Conservation (phyloP, 1,140 invertebrate species). For the Hyposmocoma kahamanoa region DNA sequence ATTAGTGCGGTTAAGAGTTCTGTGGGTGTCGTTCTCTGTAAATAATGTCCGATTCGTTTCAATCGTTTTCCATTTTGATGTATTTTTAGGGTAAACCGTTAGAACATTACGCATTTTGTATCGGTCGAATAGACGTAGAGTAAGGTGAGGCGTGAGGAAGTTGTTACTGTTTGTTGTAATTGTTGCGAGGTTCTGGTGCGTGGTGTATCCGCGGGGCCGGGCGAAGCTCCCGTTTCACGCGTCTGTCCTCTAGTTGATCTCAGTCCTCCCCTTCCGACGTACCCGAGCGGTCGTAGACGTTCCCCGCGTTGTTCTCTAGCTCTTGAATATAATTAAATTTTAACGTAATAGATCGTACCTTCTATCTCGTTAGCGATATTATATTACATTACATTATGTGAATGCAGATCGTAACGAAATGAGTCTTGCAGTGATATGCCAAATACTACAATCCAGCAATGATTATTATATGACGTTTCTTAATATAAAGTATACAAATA, state of each 20-base stretch:
- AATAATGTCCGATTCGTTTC: constrained; percentile 58
- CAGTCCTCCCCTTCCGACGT: no score
- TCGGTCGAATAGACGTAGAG: constrained; percentile 51
- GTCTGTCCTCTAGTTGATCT: not conserved
- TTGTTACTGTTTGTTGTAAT: constrained; percentile 57
- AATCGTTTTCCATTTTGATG: constrained; percentile 64
- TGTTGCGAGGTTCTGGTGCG: constrained; percentile 31
- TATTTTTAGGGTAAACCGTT: constrained; percentile 61
- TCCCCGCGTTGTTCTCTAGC: no score
- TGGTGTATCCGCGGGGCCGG: constrained; percentile 35
- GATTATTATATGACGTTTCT: constrained; percentile 66
- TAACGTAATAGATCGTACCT: constrained; percentile 21
- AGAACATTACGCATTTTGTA: constrained; percentile 63
- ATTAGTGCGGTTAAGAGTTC: constrained; percentile 39
- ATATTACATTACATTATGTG: no score
- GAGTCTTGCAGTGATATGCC: constrained; percentile 67
- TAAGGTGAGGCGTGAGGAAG: constrained; percentile 48
- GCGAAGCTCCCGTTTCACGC: no score
- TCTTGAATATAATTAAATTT: no score
- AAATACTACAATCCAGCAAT: constrained; percentile 66
- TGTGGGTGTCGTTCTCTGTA: constrained; percentile 53
- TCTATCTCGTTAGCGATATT: constrained; percentile 20
- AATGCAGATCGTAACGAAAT: constrained; percentile 31
- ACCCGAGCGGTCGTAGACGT: no score
- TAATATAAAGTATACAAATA: constrained; percentile 69